phyloP scores from a whole-genome alignment of 2,888 invertebrate genomes.

The Bhutanitis thaidina region DNA sequence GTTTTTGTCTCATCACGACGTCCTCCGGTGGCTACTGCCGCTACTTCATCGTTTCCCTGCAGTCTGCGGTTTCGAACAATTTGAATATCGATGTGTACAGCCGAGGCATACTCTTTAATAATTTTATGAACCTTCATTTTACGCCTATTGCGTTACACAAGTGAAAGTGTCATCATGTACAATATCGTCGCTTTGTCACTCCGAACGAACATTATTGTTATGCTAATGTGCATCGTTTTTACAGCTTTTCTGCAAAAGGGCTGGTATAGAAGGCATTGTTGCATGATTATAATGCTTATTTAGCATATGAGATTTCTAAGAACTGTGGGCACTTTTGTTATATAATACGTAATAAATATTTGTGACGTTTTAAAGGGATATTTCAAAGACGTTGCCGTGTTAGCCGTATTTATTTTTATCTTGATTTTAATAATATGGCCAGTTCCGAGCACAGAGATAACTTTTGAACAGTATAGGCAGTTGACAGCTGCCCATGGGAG shows the following conservation, averaged over 20 bases:
- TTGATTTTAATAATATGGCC: constrained; percentile 4
- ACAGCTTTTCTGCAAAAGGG: constrained; percentile 66
- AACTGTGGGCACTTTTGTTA: constrained; percentile 32
- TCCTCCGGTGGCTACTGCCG: constrained; percentile 52
- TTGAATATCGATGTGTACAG: constrained; percentile 49
- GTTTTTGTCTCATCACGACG: constrained; percentile 68
- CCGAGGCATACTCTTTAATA: constrained; percentile 46
- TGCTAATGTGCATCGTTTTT: constrained; percentile 68
- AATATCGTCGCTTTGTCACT: constrained; percentile 54
- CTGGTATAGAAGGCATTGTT: constrained; percentile 54
- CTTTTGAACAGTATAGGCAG: too few relatives aligned
- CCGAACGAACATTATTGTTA: constrained; percentile 70
- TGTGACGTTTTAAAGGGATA: constrained; percentile 8
- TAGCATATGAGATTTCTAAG: constrained; percentile 62
- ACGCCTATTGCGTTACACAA: constrained; percentile 40
- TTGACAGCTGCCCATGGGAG: too few relatives aligned
- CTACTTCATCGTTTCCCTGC: constrained; percentile 56
- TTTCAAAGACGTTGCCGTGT: constrained; percentile 5
- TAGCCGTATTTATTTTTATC: constrained; percentile 30
- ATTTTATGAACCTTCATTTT: constrained; percentile 19
- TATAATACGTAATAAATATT: constrained; percentile 18
- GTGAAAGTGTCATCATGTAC: constrained; percentile 67
- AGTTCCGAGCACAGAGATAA: too few relatives aligned
- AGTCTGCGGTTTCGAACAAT: constrained; percentile 63
- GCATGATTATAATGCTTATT: constrained; percentile 33